Conservation (phyloP, 2,113 vertebrate genomes). For the Sarotherodon lohbergeri region DNA sequence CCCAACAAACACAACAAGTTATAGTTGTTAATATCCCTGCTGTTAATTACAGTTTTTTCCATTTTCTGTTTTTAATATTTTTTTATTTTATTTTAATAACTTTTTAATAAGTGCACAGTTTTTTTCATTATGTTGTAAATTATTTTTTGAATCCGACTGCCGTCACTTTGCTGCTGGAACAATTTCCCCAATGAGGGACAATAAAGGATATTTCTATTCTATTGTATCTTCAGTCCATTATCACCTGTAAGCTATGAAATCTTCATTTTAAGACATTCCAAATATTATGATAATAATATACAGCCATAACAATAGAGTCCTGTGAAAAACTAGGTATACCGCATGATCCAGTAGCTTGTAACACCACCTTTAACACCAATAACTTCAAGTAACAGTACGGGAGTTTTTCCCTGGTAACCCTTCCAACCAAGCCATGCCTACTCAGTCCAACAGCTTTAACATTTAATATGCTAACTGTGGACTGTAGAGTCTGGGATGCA, state of each 20-base stretch:
- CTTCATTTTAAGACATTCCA: background rate
- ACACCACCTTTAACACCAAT: background rate
- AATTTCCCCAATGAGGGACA: background rate
- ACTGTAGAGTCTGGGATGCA: background rate
- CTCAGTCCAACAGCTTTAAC: background rate
- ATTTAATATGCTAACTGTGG: background rate
- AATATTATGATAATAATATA: background rate
- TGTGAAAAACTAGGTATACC: background rate
- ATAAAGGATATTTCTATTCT: background rate
- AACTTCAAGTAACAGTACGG: accelerated
- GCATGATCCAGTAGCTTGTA: background rate
- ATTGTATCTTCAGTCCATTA: background rate
- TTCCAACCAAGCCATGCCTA: accelerated
- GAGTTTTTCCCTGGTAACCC: background rate
- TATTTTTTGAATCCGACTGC: background rate
- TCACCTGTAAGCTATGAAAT: background rate
- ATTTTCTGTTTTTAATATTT: no score
- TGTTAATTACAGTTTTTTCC: no score
- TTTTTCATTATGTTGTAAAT: background rate
- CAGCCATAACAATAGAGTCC: background rate
- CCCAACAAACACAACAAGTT: background rate
- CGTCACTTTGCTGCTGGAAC: background rate
- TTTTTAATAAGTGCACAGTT: no score
- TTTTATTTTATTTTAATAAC: no score
- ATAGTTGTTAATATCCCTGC: background rate